Base-by-base conservation (phyloP, 2,888 invertebrate genomes). In the Tanytarsus gracilentus region DNA sequence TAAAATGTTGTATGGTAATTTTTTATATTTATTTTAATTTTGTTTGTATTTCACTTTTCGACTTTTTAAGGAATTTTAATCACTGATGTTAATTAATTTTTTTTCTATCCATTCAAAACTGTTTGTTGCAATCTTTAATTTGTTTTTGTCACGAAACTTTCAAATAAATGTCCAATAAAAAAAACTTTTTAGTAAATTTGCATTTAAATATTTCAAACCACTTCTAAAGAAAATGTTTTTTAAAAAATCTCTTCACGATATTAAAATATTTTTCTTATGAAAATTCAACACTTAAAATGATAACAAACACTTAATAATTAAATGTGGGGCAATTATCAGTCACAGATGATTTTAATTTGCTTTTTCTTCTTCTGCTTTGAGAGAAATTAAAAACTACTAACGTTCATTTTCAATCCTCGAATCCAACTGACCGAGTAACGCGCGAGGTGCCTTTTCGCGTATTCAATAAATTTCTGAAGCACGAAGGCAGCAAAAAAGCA, bases 351-450 rank as follows among this genome's bases (percentile, higher is more conserved):
- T 11, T 11, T 33, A 33, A 33, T n/a, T 33, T n/a, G n/a, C n/a
- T n/a, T n/a, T 9, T 33, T 4, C 11, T 11, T 40, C 16, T 44
- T 44, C 11, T 11, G 23, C 23, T 11, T 23, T 25, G 49, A 25
- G 27, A 11, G 21, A 49, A 49, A 14, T 33, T 25, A 29, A 53
- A 53, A 53, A 53, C n/a, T 36, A 53, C 39, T 33, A 53, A 36
- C 48, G 44, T 58, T 58, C 56, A 56, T 23, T 56, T 26, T 26
- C 58, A 39, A 58, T 58, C 64, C 73, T 72, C 72, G 68, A 74
- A 72, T 74, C 73, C 73, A 73, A 74, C 73, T 74, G 73, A 74
- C 73, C 73, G 73, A 74, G 73, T 73, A 73, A 73, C 72, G 72
- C 72, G 33, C 33, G 33, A 33, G 33, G 26, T 26, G 44, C 56